Conservation (phyloP, 2,888 invertebrate genomes). For the Hyles lineata region DNA sequence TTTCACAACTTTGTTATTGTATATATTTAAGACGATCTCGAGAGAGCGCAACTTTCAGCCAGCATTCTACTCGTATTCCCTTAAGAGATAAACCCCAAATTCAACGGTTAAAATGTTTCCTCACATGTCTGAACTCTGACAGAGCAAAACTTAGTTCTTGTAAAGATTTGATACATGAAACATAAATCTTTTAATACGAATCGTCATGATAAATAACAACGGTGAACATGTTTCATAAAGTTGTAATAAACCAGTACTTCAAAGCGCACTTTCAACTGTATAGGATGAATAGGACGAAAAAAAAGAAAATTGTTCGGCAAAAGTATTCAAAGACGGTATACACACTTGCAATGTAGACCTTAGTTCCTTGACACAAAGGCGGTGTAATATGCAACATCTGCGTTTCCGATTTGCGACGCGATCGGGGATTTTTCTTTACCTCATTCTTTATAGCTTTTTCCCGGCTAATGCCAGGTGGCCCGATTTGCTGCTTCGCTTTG, state of each 20-base stretch:
- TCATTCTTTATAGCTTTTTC: constrained; percentile 12
- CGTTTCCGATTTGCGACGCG: constrained; percentile 14
- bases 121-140: too few relatives aligned
- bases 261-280: not conserved
- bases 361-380: not conserved
- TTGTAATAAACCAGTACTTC: too few relatives aligned
- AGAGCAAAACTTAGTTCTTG: too few relatives aligned
- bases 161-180: too few relatives aligned
- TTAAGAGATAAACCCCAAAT: not conserved
- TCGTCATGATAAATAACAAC: too few relatives aligned
- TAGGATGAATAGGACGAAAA: not conserved
- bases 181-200: too few relatives aligned
- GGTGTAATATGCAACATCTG: not conserved
- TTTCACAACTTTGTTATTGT: not conserved
- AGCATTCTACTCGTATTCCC: not conserved
- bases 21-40: not conserved
- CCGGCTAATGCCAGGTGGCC: constrained; percentile 15
- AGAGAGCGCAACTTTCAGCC: not conserved
- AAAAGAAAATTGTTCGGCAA: not conserved
- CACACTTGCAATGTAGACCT: not conserved
- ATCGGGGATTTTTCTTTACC: constrained; percentile 17
- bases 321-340: not conserved
- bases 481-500: not conserved
- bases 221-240: too few relatives aligned
- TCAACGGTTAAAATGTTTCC: too few relatives aligned